Conservation (phyloP, 2,113 vertebrate species). For the Speoplatyrhinus poulsoni region DNA sequence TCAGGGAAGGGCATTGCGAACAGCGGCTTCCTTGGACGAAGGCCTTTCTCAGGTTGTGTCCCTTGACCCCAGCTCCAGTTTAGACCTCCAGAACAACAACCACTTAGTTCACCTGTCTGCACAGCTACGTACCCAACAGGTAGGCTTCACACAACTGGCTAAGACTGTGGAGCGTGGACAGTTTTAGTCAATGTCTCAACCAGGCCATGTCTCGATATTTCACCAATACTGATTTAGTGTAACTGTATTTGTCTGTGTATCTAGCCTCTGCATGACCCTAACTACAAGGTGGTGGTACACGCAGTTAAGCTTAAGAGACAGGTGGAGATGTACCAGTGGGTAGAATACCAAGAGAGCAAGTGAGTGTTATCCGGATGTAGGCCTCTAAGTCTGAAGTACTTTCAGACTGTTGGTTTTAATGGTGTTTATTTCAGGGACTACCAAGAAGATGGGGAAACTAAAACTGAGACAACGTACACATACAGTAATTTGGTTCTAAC, state of each 20-base stretch:
- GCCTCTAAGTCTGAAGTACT: neutral
- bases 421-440: constrained; percentile 79
- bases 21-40: constrained; percentile 83
- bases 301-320: constrained; percentile 90
- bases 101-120: constrained; percentile 86
- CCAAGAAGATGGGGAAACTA: constrained; percentile 86
- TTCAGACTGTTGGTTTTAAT: neutral
- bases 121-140: constrained; percentile 83
- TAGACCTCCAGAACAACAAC: constrained; percentile 83
- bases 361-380: constrained; percentile 60
- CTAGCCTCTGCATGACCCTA: constrained; percentile 92
- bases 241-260: constrained; percentile 10
- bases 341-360: constrained; percentile 89
- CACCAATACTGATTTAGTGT: neutral
- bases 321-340: constrained; percentile 99
- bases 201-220: neutral
- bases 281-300: constrained; percentile 86
- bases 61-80: constrained; percentile 70
- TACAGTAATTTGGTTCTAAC: constrained; percentile 84
- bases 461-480: constrained; percentile 88
- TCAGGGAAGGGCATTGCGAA: constrained; percentile 87
- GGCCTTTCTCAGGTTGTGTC: constrained; percentile 86
- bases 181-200: neutral
- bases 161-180: neutral
- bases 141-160: constrained; percentile 35